phyloP scores from a whole-genome alignment of 2,888 invertebrate genomes.

The Reticulitermes lucifugus region DNA sequence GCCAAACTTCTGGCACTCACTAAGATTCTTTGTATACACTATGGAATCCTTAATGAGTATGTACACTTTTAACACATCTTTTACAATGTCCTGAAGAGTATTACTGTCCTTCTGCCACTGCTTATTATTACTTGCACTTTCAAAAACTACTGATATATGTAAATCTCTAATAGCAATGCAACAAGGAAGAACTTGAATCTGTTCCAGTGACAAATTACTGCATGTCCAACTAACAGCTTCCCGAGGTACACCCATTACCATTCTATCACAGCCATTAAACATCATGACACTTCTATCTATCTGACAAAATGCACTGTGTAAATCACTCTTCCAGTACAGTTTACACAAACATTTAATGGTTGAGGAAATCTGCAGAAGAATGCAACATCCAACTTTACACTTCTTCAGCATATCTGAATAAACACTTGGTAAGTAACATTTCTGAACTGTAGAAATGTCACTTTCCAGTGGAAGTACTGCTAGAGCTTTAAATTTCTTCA shows the following conservation, averaged over 20 bases:
- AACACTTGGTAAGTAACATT: conserved; percentile 44
- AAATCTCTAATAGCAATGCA: conserved; percentile 53
- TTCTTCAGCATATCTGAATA: neutral
- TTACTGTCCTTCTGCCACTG: conserved; percentile 52
- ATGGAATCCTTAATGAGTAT: conserved; percentile 54
- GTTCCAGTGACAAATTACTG: conserved; percentile 12
- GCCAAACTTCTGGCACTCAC: conserved; percentile 53
- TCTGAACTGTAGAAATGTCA: conserved; percentile 36
- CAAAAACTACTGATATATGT: conserved; percentile 54
- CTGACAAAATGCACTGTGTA: conserved; percentile 52
- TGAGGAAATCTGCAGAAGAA: conserved; percentile 21
- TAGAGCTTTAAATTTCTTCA: neutral
- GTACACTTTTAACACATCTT: conserved; percentile 57
- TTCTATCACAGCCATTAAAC: conserved; percentile 23
- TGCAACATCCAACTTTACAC: conserved; percentile 28
- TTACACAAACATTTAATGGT: conserved; percentile 52
- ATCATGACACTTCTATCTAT: conserved; percentile 54
- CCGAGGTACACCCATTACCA: conserved; percentile 27
- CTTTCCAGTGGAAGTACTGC: neutral
- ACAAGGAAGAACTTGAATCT: conserved; percentile 52
- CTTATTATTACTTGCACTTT: conserved; percentile 47
- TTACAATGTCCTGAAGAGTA: conserved; percentile 51
- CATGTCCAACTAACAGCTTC: neutral
- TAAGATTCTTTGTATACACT: conserved; percentile 55
- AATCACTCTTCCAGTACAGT: conserved; percentile 50